Evolutionary conservation across 2,888 invertebrate species (phyloP).

Genomic region (Physocephala rufipes): DNA sequence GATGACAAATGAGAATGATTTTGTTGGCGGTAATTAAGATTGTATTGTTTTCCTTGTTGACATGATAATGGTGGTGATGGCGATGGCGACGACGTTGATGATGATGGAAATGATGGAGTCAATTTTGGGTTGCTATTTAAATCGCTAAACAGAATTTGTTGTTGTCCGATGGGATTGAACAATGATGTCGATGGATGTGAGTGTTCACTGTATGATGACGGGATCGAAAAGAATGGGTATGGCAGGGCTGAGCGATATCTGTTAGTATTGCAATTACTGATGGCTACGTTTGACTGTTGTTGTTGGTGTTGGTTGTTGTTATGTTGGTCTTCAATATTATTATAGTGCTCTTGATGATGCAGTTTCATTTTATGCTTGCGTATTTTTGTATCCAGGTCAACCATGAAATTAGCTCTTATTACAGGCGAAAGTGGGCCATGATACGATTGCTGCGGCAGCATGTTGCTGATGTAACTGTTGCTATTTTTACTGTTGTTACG

Average conservation of each 20-base stretch:
- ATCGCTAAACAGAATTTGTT: neutral
- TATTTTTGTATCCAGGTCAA: slow-evolving; percentile 61
- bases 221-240: slow-evolving; percentile 33
- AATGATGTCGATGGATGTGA: slow-evolving; percentile 17
- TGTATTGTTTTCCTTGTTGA: slow-evolving; percentile 17
- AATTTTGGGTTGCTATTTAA: no score
- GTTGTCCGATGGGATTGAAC: slow-evolving; percentile 39
- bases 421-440: slow-evolving; percentile 45
- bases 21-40: slow-evolving; percentile 38
- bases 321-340: slow-evolving; percentile 43
- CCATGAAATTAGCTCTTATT: slow-evolving; percentile 58
- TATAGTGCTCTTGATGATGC: slow-evolving; percentile 55
- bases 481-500: slow-evolving; percentile 48
- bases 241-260: slow-evolving; percentile 33
- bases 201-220: slow-evolving; percentile 19
- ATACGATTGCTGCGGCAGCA: slow-evolving; percentile 41
- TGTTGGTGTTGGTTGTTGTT: slow-evolving; percentile 40
- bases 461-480: slow-evolving; percentile 37
- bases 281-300: slow-evolving; percentile 42
- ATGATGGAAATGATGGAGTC: neutral
- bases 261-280: slow-evolving; percentile 56
- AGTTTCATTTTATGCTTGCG: slow-evolving; percentile 59
- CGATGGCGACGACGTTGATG: slow-evolving; percentile 40
- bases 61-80: slow-evolving; percentile 42
- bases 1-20: slow-evolving; percentile 39